Evolutionary conservation across 2,888 invertebrate species (phyloP).

Genomic region (Polylopha cassiicola): DNA sequence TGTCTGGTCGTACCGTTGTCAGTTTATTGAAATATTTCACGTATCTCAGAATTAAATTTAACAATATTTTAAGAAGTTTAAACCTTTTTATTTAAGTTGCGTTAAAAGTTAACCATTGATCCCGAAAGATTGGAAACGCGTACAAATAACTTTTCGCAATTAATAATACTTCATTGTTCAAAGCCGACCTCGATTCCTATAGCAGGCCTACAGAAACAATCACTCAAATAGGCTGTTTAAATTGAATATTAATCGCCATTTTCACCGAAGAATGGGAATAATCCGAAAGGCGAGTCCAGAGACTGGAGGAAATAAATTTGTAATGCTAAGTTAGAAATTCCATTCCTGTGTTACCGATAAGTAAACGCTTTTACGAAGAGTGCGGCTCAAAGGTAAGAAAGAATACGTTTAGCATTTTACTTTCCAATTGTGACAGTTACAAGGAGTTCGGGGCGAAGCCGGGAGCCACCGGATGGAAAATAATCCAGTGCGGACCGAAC

Average conservation of each 20-base stretch:
- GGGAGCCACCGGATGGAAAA: slow-evolving; percentile 51
- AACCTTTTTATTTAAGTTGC: slow-evolving; percentile 42
- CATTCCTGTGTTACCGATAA: slow-evolving; percentile 70
- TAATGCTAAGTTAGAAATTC: slow-evolving; percentile 76
- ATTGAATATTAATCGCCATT: slow-evolving; percentile 75
- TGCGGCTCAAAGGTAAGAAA: slow-evolving; percentile 61
- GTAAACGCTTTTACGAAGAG: slow-evolving; percentile 60
- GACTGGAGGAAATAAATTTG: slow-evolving; percentile 71
- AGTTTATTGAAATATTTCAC: not conserved
- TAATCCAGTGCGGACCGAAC: slow-evolving; percentile 59
- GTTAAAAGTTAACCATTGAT: slow-evolving; percentile 54
- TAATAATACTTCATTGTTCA: slow-evolving; percentile 56
- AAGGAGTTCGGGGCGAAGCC: slow-evolving; percentile 46
- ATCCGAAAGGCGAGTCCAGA: slow-evolving; percentile 59
- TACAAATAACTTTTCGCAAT: slow-evolving; percentile 52
- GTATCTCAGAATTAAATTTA: not conserved
- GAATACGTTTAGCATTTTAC: slow-evolving; percentile 63
- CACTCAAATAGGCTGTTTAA: slow-evolving; percentile 72
- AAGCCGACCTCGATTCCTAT: slow-evolving; percentile 51
- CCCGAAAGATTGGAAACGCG: slow-evolving; percentile 46
- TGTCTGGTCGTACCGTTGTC: slow-evolving; percentile 8
- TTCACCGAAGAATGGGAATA: slow-evolving; percentile 70
- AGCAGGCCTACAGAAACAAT: slow-evolving; percentile 60
- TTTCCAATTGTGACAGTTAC: slow-evolving; percentile 46
- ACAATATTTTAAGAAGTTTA: not conserved